Conservation (phyloP, 2,888 invertebrate species). For the Agonum fuliginosum region DNA sequence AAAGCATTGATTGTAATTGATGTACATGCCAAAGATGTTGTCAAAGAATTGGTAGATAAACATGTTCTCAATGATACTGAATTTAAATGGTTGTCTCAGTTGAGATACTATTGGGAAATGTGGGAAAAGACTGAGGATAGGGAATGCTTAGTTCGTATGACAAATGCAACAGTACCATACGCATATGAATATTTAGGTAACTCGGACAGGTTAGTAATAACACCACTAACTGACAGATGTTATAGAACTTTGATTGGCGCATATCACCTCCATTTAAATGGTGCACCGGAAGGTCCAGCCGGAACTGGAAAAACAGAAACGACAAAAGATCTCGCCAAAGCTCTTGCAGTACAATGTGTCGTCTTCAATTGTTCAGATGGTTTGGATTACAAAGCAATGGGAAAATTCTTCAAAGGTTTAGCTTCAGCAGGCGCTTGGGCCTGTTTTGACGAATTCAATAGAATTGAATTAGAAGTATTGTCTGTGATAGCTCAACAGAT, state of each 20-base stretch:
- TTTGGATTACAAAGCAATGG: conserved; percentile 90
- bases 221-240: conserved; percentile 85
- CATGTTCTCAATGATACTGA: conserved; percentile 82
- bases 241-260: conserved; percentile 90
- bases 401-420: conserved; percentile 89
- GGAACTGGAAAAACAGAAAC: conserved; percentile 95
- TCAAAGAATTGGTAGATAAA: conserved; percentile 79
- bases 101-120: conserved; percentile 85
- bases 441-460: conserved; percentile 92
- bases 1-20: conserved; percentile 90
- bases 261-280: conserved; percentile 87
- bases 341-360: conserved; percentile 91
- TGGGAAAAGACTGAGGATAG: conserved; percentile 74
- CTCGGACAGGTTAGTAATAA: conserved; percentile 84
- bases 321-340: conserved; percentile 94
- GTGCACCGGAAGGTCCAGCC: conserved; percentile 90
- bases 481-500: conserved; percentile 93
- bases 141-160: conserved; percentile 81
- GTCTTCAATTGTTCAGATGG: conserved; percentile 93
- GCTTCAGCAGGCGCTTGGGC: conserved; percentile 91
- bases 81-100: conserved; percentile 90
- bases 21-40: conserved; percentile 90
- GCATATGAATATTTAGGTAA: conserved; percentile 92
- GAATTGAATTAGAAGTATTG: conserved; percentile 89
- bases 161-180: conserved; percentile 86